Base-by-base conservation (phyloP, 2,888 invertebrate species). In the Acleris literana region DNA sequence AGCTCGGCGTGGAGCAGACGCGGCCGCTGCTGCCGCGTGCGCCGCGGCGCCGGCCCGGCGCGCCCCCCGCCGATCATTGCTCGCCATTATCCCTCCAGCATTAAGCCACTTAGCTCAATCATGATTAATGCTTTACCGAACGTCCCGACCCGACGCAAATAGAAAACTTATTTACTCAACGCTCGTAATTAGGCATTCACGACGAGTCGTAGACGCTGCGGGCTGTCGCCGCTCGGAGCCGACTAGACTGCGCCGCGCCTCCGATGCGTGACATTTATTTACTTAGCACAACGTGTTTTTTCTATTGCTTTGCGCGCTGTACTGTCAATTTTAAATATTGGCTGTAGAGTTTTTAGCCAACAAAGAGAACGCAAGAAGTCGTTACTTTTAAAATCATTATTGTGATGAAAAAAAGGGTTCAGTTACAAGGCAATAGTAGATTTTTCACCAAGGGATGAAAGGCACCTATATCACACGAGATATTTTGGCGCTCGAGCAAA, bases 101-200 rank as follows among this genome's bases (percentile, higher is more conserved):
- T 92, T 93, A 89, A 93, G 92, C 93, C 93, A 93, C 93, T 93
- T 92, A 93, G 92, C 87, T 92, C 91, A 90, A 92, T 92, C 93
- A 92, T 93, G 93, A 93, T 93, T 93, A 92, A 92, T 92, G 92
- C 88, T 91, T 86, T 85, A 88, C 87, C 87, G 89, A 89, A 90
- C 86, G 85, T 85, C 84, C 85, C 87, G 85, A 86, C 82, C 85
- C 85, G 81, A 72, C 79, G 88, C 88, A 90, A 92, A 92, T 91
- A 92, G 90, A 91, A 92, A 92, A 90, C 85, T 88, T 92, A 92
- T 92, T 92, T 92, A 88, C 92, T 88, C 85, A 78, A 80, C 77
- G 83, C 39, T 82, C 88, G 90, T 90, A 92, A 92, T 92, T 92
- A 92, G 92, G 89, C 88, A 92, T 92, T 92, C 92, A 90, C 84